A percentile compares a stretch with the other conserved stretches of the same genome.
phyloP scores from a whole-genome alignment of 1,140 invertebrate genomes.

The Magallana angulata region DNA sequence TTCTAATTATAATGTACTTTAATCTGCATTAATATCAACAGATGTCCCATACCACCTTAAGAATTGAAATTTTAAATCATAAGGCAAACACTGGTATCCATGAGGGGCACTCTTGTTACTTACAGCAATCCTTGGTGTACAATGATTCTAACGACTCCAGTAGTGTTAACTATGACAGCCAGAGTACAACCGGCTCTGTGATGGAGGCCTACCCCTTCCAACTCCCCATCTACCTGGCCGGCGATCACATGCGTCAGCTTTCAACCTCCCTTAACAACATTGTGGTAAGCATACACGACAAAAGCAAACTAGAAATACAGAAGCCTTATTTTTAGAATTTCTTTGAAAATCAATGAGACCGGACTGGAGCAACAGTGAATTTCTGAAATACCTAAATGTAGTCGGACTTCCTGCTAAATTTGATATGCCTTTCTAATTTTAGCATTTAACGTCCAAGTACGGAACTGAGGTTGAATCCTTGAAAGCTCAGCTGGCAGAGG shows the following conservation, averaged over 20 bases:
- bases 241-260: conserved; percentile 67
- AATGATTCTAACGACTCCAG: conserved; percentile 50
- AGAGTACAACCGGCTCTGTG: conserved; percentile 60
- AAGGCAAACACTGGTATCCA: no score
- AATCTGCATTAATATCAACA: no score
- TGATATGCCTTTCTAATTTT: conserved; percentile 44
- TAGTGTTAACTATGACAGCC: conserved; percentile 50
- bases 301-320: no score
- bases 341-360: no score
- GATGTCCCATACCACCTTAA: no score
- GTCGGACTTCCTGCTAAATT: no score
- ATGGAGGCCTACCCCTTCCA: conserved; percentile 63
- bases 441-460: conserved; percentile 70
- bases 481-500: conserved; percentile 72
- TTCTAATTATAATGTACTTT: no score
- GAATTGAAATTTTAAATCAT: no score
- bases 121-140: not conserved
- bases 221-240: conserved; percentile 55
- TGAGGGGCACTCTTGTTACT: not conserved
- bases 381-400: no score
- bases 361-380: no score
- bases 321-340: no score
- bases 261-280: conserved; percentile 68
- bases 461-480: conserved; percentile 72
- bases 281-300: conserved; percentile 61